Conservation (phyloP, 1,140 invertebrate genomes). For the Hyposmocoma kahamanoa region DNA sequence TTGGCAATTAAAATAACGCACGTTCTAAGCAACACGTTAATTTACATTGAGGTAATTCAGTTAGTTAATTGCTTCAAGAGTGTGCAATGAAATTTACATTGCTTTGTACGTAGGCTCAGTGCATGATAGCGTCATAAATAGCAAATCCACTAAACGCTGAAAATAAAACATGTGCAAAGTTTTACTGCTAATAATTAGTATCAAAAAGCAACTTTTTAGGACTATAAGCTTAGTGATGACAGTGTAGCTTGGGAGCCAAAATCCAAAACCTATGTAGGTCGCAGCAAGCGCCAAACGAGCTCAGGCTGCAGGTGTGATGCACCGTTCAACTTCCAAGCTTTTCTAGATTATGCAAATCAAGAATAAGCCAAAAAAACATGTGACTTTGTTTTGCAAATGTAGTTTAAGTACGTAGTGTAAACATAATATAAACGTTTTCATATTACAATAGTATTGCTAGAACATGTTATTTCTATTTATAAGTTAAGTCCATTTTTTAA, state of each 20-base stretch:
- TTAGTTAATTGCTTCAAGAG: background rate
- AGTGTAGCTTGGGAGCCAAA: conserved; percentile 11
- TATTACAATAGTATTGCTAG: too few relatives aligned
- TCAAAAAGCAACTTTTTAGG: too few relatives aligned
- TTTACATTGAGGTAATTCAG: background rate
- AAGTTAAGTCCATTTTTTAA: too few relatives aligned
- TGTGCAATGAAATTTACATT: background rate
- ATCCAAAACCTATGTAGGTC: conserved; percentile 19
- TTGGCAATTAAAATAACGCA: conserved; percentile 16
- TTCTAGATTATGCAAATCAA: background rate
- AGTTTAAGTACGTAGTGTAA: too few relatives aligned
- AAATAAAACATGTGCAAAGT: background rate
- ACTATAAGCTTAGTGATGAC: background rate
- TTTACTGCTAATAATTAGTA: background rate
- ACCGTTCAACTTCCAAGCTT: too few relatives aligned
- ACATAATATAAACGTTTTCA: too few relatives aligned
- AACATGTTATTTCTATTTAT: too few relatives aligned
- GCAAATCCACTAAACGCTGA: background rate
- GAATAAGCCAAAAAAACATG: too few relatives aligned
- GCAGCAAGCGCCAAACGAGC: conserved; percentile 1
- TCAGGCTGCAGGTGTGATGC: conserved; percentile 9
- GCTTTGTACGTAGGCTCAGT: background rate
- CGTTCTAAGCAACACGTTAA: conserved; percentile 4
- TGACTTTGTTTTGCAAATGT: too few relatives aligned
- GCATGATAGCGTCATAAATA: background rate